Base-by-base conservation (phyloP, 2,888 invertebrate species). In the Cerceris rybyensis region DNA sequence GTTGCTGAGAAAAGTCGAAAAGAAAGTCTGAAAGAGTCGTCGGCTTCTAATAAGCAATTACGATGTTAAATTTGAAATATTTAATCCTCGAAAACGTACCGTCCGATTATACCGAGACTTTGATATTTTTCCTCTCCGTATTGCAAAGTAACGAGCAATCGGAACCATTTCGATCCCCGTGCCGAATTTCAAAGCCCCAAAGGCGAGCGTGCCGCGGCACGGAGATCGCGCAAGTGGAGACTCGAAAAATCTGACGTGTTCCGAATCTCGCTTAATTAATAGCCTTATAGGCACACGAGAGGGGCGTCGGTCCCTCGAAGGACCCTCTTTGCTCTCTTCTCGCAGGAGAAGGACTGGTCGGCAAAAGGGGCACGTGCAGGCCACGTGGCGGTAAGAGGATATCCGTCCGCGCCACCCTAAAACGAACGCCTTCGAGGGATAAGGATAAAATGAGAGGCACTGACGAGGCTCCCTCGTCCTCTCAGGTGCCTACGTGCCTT, bases 321-420 rank as follows among this genome's bases (percentile, higher is more conserved):
- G 75, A 50, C 77, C 78, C 81, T 85, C 69, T 70, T 83, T 80
- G 78, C 81, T 84, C 85, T 75, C 78, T 75, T 59, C 77, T 81
- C 54, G 84, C 78, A 70, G 82, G 75, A 83, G 82, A 82, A 83
- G 86, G 86, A 85, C 86, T 80, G 83, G 66, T 80, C 73, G 73
- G 81, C 81, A 84, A 86, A 81, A 75, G 85, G 90, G 91, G 89
- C 92, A 90, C 92, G 92, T 92, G 92, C 88, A 83, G 70, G 88
- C 85, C 92, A 92, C 92, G 92, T 92, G 92, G 90, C 92, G 86
- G 91, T 92, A 92, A 92, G 92, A 92, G 92, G 91, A 92, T 92
- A 92, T 91, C 91, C 91, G 90, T 90, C 87, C 83, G 81, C 78
- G 83, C 80, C 80, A 86, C 86, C 85, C 83, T 83, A 82, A 80